These are phyloP conservation scores for Drosophila repletoides DNA, from an alignment of 1,140 invertebrate genomes.

Conservation along the genomic window DNA sequence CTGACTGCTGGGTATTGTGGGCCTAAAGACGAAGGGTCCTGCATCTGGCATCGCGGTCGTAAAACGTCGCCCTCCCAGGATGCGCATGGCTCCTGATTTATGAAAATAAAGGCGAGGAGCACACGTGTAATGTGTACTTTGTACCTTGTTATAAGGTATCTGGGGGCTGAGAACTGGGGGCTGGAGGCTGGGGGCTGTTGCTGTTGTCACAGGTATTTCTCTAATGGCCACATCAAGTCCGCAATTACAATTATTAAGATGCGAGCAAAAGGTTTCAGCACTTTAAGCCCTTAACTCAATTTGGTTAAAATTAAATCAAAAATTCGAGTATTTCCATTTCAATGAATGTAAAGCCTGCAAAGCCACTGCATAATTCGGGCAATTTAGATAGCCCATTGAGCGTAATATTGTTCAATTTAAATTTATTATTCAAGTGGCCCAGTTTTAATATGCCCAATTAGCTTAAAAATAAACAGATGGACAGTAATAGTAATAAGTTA, in stretches of 20 bases:
- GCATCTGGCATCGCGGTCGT: constrained; percentile 14
- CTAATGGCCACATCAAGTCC: constrained; percentile 13
- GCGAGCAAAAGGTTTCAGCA: background rate
- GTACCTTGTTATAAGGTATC: background rate
- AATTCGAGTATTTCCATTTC: no score
- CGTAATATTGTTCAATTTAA: no score
- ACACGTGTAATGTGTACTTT: constrained; percentile 35
- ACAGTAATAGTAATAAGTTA: no score
- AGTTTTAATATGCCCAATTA: no score
- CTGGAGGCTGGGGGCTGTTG: background rate
- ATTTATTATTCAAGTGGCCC: no score
- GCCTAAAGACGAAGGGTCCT: constrained; percentile 17
- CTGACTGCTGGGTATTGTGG: background rate
- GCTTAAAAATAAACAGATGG: no score
- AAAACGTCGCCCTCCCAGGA: constrained; percentile 21
- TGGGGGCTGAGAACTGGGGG: background rate
- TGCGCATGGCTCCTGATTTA: constrained; percentile 33
- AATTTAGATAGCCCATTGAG: no score
- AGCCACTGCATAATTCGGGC: no score
- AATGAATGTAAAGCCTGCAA: no score
- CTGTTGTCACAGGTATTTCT: background rate
- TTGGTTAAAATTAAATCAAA: no score
- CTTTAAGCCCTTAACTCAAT: background rate
- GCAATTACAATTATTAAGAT: constrained; percentile 42
- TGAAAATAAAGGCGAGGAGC: constrained; percentile 16